Percentiles rank a stretch among this genome's conserved stretches.
These are phyloP conservation scores for Microplitis mediator DNA, from an alignment of 1,140 invertebrate genomes.

Conservation along the genomic window DNA sequence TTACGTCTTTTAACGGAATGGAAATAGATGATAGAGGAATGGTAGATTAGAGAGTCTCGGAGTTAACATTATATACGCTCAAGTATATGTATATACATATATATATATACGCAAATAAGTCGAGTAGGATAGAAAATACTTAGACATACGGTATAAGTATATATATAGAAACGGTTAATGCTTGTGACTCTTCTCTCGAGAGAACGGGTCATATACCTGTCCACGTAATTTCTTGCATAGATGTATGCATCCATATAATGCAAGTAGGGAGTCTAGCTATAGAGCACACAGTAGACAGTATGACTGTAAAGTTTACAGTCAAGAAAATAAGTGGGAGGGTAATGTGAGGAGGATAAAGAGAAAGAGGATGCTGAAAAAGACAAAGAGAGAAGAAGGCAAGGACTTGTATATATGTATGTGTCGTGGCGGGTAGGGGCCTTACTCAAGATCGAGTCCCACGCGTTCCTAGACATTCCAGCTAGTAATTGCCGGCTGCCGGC, in stretches of 20 bases:
- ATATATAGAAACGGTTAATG: not conserved
- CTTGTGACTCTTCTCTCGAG: not conserved
- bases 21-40: not conserved
- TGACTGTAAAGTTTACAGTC: not conserved
- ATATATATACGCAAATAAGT: not conserved
- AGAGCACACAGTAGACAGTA: conserved; percentile 12
- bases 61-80: not conserved
- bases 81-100: not conserved
- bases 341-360: not conserved
- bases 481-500: conserved; percentile 58
- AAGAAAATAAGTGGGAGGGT: conserved; percentile 6
- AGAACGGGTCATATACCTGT: conserved; percentile 15
- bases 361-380: not conserved
- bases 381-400: conserved; percentile 2
- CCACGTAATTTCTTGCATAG: conserved; percentile 30
- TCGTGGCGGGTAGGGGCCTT: conserved; percentile 41
- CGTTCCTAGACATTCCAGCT: conserved; percentile 58
- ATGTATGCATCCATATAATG: conserved; percentile 32
- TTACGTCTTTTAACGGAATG: conserved; percentile 4
- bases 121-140: not conserved
- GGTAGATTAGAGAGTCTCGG: conserved; percentile 16
- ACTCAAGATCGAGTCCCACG: conserved; percentile 52
- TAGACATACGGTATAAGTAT: not conserved
- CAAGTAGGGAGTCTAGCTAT: conserved; percentile 3
- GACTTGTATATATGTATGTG: conserved; percentile 36